A percentile compares a stretch with the other conserved stretches of the same genome.
These are phyloP conservation scores for Anarrhichthys ocellatus DNA, from an alignment of 2,113 vertebrate species.

Conservation along the genomic window DNA sequence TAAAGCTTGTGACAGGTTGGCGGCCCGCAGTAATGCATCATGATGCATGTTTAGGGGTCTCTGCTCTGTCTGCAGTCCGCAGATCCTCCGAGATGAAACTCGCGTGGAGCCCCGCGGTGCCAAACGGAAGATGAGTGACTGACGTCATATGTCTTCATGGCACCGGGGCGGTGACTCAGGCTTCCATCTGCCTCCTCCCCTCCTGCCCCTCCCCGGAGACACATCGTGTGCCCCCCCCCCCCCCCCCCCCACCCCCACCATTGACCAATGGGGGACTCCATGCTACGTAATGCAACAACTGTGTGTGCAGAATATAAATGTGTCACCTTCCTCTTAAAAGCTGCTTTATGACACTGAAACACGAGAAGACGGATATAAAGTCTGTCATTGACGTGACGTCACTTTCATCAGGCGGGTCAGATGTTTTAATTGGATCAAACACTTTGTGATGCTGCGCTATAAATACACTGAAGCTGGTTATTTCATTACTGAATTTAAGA, in stretches of 20 bases:
- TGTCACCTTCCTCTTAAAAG: neutral
- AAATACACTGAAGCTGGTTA: too few relatives aligned
- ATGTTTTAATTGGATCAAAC: neutral
- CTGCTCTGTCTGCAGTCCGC: too few relatives aligned
- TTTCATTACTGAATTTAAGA: too few relatives aligned
- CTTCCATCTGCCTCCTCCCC: slow-evolving; percentile 44
- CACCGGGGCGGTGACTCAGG: slow-evolving; percentile 54
- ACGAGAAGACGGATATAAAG: too few relatives aligned
- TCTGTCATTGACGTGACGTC: neutral
- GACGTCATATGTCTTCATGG: slow-evolving; percentile 28
- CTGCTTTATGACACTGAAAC: neutral
- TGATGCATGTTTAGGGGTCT: too few relatives aligned
- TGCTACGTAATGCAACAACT: slow-evolving; percentile 17
- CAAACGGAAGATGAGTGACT: neutral
- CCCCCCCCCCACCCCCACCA: neutral
- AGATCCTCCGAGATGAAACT: too few relatives aligned
- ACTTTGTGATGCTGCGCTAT: too few relatives aligned
- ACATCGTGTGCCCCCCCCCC: neutral
- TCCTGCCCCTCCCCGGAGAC: slow-evolving; percentile 22
- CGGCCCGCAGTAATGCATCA: too few relatives aligned
- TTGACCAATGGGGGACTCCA: slow-evolving; percentile 35
- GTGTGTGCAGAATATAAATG: slow-evolving; percentile 35
- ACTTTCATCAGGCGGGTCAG: neutral
- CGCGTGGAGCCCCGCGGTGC: too few relatives aligned
- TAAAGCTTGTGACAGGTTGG: too few relatives aligned